Percentiles rank a stretch among this genome's conserved stretches.
phyloP scores from a whole-genome alignment of 1,140 invertebrate genomes.

The Drosophila mojavensis region DNA sequence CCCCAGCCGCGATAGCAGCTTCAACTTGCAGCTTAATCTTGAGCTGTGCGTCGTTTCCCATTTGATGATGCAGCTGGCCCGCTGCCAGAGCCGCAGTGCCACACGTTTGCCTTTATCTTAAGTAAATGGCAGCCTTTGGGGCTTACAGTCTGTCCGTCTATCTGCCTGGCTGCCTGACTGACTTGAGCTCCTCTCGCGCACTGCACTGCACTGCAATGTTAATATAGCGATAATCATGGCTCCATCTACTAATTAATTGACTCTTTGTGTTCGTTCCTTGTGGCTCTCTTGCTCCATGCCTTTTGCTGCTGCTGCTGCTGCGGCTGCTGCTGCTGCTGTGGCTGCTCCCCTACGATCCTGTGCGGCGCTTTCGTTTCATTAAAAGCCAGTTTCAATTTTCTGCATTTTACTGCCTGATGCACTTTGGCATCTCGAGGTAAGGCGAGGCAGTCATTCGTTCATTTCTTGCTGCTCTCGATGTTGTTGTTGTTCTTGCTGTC shows the following conservation, averaged over 20 bases:
- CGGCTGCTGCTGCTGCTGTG: background rate
- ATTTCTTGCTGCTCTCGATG: background rate
- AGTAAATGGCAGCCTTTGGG: slow-evolving; percentile 47
- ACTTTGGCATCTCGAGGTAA: slow-evolving; percentile 77
- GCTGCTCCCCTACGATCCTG: slow-evolving; percentile 15
- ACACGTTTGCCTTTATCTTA: slow-evolving; percentile 52
- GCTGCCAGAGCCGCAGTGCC: slow-evolving; percentile 13
- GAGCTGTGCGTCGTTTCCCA: slow-evolving; percentile 3
- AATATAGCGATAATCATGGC: slow-evolving; percentile 80
- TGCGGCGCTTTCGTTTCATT: slow-evolving; percentile 76
- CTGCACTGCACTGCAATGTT: slow-evolving; percentile 57
- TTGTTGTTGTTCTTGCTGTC: slow-evolving; percentile 4
- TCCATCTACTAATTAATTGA: slow-evolving; percentile 84
- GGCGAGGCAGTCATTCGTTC: slow-evolving; percentile 39
- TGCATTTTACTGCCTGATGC: slow-evolving; percentile 83
- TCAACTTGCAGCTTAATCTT: slow-evolving; percentile 11
- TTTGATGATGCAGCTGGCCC: slow-evolving; percentile 17
- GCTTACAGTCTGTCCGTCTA: background rate
- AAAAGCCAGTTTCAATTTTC: slow-evolving; percentile 84
- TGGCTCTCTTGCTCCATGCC: slow-evolving; percentile 7
- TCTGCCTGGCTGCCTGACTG: background rate
- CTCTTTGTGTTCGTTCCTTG: slow-evolving; percentile 75
- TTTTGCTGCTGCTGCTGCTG: background rate
- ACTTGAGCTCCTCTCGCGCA: background rate
- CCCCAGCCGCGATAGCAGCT: slow-evolving; percentile 36